Evolutionary conservation across 2,888 invertebrate genomes (phyloP), one percentile per base, ranked within the genome.

Genomic region (Xylocampa areola): DNA sequence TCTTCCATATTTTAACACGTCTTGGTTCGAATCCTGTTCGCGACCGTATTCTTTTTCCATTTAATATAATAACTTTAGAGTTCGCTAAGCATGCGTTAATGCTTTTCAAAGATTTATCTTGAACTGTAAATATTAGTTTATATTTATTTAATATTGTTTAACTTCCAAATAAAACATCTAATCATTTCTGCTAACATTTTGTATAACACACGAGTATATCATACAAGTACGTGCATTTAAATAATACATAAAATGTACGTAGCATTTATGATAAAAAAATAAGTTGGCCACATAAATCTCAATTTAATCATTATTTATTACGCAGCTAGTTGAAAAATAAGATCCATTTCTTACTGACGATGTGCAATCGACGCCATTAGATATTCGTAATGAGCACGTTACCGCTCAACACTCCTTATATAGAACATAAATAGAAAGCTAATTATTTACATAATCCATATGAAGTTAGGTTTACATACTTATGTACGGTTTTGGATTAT

Each of bases 341-440:
- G 16, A 61, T 61, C 14, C 27, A 57, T 63, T 69, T 66, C 32
- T 54, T 35, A 36, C 27, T 29, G 45, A 23, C 57, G 48, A 62
- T 76, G 68, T 64, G 68, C 51, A 65, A 65, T 35, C 23, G 17
- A 37, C 21, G 37, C 54, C 58, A 62, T 69, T 63, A 65, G 27
- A 62, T 60, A 74, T 76, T 73, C 67, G 33, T 68, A 74, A 77
- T 69, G 63, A 66, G 66, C 50, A 39, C 50, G 68, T 59, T 68
- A 54, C 52, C 50, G 45, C 57, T 61, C 65, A 57, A 41, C 53
- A 37, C 43, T 30, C 66, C 68, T 35, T 70, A 64, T 64, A 57
- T 45, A 68, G 72, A 59, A 49, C 45, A 67, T 72, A 67, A 70
- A 57, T 73, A 79, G 77, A 77, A 80, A 80, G 80, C 66, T 63